phyloP scores from a whole-genome alignment of 2,113 vertebrate species.

The Otus sunia region DNA sequence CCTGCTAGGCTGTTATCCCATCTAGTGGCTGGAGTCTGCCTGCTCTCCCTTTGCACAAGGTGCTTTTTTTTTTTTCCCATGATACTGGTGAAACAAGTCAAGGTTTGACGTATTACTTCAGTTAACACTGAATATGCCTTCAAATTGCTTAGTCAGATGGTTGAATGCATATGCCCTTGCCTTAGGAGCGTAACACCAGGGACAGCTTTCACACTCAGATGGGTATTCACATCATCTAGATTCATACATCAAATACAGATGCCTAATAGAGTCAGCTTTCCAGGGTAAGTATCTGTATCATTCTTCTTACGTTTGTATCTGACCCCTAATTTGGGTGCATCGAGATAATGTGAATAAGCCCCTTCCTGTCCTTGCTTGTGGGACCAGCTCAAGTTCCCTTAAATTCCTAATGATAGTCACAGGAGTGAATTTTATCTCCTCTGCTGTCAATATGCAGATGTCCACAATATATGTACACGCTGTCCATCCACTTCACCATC shows the following conservation, averaged over 20 bases:
- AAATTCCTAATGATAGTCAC: neutral
- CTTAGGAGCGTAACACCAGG: fast-evolving
- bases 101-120: neutral
- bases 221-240: neutral
- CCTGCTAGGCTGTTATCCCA: neutral
- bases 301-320: neutral
- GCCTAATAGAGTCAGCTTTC: neutral
- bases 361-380: neutral
- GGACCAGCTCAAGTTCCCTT: neutral
- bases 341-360: neutral
- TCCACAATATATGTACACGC: neutral
- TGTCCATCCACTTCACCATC: neutral
- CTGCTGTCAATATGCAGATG: fast-evolving
- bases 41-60: neutral
- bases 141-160: neutral
- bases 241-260: neutral
- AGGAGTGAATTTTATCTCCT: neutral
- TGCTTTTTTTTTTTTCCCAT: neutral
- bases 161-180: fast-evolving
- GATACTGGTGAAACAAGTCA: neutral
- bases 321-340: neutral
- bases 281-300: neutral
- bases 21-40: neutral
- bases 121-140: neutral
- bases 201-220: neutral